These are phyloP conservation scores for Gulo gulo DNA, from an alignment of 2,113 vertebrate genomes.

Conservation along the genomic window DNA sequence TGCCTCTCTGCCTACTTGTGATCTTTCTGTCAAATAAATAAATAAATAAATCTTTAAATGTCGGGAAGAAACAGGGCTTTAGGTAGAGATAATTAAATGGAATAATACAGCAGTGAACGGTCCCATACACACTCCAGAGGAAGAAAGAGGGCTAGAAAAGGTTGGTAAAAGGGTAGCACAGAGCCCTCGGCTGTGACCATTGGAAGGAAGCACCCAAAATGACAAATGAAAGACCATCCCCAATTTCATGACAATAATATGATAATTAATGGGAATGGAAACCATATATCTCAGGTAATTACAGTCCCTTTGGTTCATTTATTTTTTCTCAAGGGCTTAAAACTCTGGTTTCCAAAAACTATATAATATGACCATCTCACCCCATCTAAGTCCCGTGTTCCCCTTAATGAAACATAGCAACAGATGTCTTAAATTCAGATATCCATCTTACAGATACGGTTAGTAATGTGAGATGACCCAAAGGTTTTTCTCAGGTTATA, in stretches of 20 bases:
- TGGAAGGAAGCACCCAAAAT: neutral
- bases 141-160: neutral
- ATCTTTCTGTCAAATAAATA: too few relatives aligned
- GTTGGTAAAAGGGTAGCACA: neutral
- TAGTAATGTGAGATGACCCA: neutral
- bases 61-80: slow-evolving; percentile 4
- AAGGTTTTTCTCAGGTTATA: neutral
- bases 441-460: neutral
- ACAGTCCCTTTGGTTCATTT: neutral
- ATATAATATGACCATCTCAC: neutral
- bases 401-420: neutral
- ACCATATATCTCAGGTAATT: neutral
- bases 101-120: neutral
- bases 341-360: neutral
- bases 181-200: neutral
- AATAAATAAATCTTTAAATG: neutral
- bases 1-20: too few relatives aligned
- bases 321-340: neutral
- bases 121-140: neutral
- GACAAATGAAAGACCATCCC: neutral
- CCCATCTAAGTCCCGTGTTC: neutral
- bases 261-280: neutral
- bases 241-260: neutral
- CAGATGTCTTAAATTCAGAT: neutral
- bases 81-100: neutral